Base-by-base conservation (phyloP, 2,797 vertebrate genomes). In the Sebastes trivittatus region DNA sequence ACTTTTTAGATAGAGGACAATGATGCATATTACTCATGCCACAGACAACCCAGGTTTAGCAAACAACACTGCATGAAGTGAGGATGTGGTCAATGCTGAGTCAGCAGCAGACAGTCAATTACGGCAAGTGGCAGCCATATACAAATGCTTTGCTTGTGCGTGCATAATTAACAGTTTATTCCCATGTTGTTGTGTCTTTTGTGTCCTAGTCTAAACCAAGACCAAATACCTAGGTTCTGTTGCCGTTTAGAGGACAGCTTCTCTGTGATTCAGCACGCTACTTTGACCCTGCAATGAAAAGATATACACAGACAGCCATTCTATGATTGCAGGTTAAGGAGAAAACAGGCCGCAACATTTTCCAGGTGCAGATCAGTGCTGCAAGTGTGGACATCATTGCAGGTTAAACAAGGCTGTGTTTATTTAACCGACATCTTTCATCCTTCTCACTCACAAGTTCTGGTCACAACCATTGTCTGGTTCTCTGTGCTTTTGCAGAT, bases 161-260 rank as follows among this genome's bases (percentile, higher is more conserved):
- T 88, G 80, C 78, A 88, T 89, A 89, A 91, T 93, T 92, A 76
- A 83, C 87, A 87, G 86, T 94, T 94, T 87, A 86, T 90, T 69
- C 75, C 77, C 65, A 59, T 92, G 88, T 89, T 91, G 89, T 93
- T 93, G 87, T 91, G 90, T 93, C 91, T 94, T 94, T 92, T 80
- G 87, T 91, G 88, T 90, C 73, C 81, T 54, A 92, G 94, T 92
- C 93, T 92, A 94, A 94, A 93, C 94, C 74, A 82, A 91, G 88
- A 83, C 77, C 77, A 90, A 93, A 89, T 92, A 80, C 81, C 75
- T 69, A 81, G 87, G 81, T 89, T 86, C 42, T 80, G 77, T 86
- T 87, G 80, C 84, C 59, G 52, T 90, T 91, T 88, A 61, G 82
- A 87, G 75, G 72, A 67, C 64, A 77, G 78, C 49, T 61, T 86